Evolutionary conservation across 2,888 invertebrate species (phyloP), one percentile per base, ranked within the genome.

Genomic region (Megamerina dolium): DNA sequence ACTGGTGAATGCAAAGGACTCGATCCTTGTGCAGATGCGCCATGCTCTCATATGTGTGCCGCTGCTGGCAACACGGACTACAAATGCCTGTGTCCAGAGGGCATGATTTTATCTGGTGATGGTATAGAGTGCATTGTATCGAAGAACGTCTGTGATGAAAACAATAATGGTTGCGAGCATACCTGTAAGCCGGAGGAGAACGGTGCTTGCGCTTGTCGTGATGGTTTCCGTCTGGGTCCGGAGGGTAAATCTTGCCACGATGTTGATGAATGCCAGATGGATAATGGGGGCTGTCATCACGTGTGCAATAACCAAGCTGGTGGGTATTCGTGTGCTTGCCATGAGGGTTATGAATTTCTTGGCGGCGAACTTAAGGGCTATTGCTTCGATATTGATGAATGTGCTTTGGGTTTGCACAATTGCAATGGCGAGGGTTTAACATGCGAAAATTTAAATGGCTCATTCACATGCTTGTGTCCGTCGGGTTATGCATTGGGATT

Each of bases 101-200:
- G 69, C 2, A 71, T 64, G 64, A 50, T 37, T 16, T 58, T 79
- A n/a, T 63, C 65, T 5, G 59, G 64, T 0, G 76, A 77, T 50
- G 66, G 63, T 2, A 61, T 57, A 43, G 70, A 60, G 2, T 78
- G 78, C 48, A 53, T 72, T 9, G 27, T 27, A 2, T 63, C 68
- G 17, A 58, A 73, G 12, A 74, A 81, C 64, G 64, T 64, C 41
- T 85, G 84, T 52, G 63, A 65, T 8, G 54, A 64, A 1, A 54
- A 59, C 40, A 73, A 74, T 41, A 78, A 80, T 48, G 80, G 79
- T 1, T 85, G 84, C 59, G 76, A 77, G 4, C 82, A 83, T 44
- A 72, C 74, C 16, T 85, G 85, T 43, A 58, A 64, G 16, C 52
- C 59, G 2, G 54, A 60, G 5, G 54, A 60, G 0, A 52, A 45